Conservation (phyloP, 2,888 invertebrate species). For the Frankliniella intonsa region DNA sequence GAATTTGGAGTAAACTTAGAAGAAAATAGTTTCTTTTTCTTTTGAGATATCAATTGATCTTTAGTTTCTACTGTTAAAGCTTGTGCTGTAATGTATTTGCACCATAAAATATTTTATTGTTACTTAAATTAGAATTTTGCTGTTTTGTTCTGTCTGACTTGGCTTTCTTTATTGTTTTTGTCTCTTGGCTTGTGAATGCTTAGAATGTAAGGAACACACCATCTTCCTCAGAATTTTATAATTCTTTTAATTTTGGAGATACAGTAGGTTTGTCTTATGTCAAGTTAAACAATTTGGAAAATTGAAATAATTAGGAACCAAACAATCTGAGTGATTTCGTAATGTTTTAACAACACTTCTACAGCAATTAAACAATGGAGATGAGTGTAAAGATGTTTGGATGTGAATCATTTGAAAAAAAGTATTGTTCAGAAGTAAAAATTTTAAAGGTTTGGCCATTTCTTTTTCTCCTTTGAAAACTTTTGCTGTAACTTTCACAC, state of each 20-base stretch:
- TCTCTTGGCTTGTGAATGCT: conserved; percentile 9
- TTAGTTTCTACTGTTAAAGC: background rate
- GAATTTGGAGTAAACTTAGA: conserved; percentile 23
- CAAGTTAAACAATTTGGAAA: no score
- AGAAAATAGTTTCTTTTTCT: background rate
- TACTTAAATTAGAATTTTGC: background rate
- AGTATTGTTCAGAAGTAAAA: background rate
- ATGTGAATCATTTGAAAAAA: background rate
- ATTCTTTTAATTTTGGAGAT: background rate
- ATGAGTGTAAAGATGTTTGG: no score
- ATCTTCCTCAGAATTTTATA: background rate
- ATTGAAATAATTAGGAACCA: no score
- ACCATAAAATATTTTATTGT: background rate
- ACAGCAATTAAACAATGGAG: no score
- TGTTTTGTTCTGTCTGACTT: background rate
- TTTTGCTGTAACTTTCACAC: background rate
- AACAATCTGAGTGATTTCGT: no score
- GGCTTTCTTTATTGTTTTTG: background rate
- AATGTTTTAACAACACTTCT: no score
- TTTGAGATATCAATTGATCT: background rate
- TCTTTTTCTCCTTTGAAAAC: background rate
- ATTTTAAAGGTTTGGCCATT: background rate
- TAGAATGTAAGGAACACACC: background rate
- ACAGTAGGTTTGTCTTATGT: no score
- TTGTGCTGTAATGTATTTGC: background rate